Base-by-base conservation (phyloP, 2,113 vertebrate genomes). In the Chunga burmeisteri region DNA sequence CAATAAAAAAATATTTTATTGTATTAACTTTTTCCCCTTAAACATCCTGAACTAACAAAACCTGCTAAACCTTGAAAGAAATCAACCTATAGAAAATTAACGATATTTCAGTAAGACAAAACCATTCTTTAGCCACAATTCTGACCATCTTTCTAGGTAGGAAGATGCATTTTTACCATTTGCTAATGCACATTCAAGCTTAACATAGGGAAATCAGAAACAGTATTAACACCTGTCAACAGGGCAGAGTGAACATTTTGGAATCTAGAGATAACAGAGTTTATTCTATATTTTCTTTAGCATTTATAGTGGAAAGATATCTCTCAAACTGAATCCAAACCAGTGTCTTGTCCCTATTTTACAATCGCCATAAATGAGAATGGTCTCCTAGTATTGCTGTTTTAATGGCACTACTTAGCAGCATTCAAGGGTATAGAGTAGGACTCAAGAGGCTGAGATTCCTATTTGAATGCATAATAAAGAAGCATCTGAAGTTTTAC, bases 351-450 rank as follows among this genome's bases (percentile, higher is more conserved):
- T 36, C 77, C 74, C n/a, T 79, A 26, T 82, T 95, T 97, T 89
- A 91, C 84, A 91, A 50, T 77, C 6, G 0, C 93, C 50, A 49
- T 93, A 95, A 95, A 95, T 77, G 89, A 93, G 66, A 90, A 88
- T 7, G 84, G 93, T 87, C 89, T 95, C 50, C 59, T 13, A 56
- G 29, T 58, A 93, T 53, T 78, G 58, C 74, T 73, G 55, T 55
- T 95, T 93, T 97, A 97, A 97, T 95, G 74, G 50, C 84, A 61
- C 74, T 88, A 87, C 89, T 96, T 94, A 95, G 95, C 84, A 90
- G 84, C 97, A 91, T 94, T 94, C 86, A 82, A 88, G 92, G 88
- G 66, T 94, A 63, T 55, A 94, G 62, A 96, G 95, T 83, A 88
- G 93, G 84, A 91, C 91, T 95, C 91, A 10, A 47, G 95, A 94